phyloP scores from a whole-genome alignment of 2,113 vertebrate genomes.

The Ophiodon elongatus region DNA sequence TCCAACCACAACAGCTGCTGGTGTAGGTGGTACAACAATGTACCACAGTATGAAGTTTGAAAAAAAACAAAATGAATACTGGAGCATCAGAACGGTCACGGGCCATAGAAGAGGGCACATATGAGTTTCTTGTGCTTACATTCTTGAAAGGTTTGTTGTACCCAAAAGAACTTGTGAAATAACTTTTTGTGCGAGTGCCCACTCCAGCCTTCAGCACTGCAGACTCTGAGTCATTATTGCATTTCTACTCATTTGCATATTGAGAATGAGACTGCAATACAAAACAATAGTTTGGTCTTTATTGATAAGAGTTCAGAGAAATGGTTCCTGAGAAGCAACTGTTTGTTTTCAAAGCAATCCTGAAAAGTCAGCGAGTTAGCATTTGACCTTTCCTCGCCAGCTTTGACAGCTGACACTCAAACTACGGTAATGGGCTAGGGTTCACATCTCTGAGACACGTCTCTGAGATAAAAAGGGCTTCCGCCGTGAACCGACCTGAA shows the following conservation, averaged over 20 bases:
- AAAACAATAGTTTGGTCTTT: conserved; percentile 12
- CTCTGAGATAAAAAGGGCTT: conserved; percentile 65
- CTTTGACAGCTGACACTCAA: conserved; percentile 73
- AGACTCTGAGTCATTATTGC: background rate
- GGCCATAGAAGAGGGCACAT: background rate
- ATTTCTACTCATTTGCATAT: background rate
- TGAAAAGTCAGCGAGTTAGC: conserved; percentile 14
- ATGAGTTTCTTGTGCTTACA: background rate
- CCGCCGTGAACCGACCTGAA: conserved; percentile 41
- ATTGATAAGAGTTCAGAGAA: conserved; percentile 9
- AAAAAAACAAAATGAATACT: background rate
- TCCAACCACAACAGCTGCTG: background rate
- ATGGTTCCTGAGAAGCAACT: conserved; percentile 24
- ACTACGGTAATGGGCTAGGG: conserved; percentile 42
- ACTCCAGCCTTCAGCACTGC: background rate
- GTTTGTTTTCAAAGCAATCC: conserved; percentile 51
- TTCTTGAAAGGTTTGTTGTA: background rate
- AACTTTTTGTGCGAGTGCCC: background rate
- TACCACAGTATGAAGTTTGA: background rate
- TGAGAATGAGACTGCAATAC: background rate
- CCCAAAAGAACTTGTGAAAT: background rate
- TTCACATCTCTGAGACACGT: conserved; percentile 52
- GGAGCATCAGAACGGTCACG: background rate
- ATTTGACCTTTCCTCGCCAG: conserved; percentile 57
- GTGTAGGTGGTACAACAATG: background rate